These are phyloP conservation scores for Blennius ocellaris DNA, from an alignment of 2,113 vertebrate species.

Conservation along the genomic window DNA sequence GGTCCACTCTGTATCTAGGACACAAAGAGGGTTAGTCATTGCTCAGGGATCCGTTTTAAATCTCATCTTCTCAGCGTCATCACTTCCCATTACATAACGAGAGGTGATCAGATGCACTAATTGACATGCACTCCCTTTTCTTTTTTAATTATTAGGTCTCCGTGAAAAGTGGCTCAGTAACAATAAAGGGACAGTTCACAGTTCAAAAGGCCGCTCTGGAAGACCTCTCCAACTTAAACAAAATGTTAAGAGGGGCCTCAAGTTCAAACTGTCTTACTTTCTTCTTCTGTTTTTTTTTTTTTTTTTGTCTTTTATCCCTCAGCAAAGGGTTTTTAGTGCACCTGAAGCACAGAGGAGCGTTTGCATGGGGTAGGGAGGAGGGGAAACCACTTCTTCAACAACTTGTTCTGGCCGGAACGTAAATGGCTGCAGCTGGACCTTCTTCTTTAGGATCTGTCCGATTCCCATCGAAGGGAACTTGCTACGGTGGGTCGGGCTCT, in stretches of 20 bases:
- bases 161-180: constrained; percentile 65
- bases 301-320: constrained; percentile 34
- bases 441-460: constrained; percentile 84
- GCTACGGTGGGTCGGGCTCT: constrained; percentile 81
- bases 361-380: constrained; percentile 84
- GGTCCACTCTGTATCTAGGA: constrained; percentile 56
- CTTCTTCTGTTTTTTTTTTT: not conserved
- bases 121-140: constrained; percentile 9
- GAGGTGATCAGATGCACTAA: constrained; percentile 9
- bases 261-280: constrained; percentile 52
- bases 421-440: constrained; percentile 77
- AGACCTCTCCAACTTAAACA: constrained; percentile 62
- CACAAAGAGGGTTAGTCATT: constrained; percentile 56
- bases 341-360: constrained; percentile 82
- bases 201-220: constrained; percentile 78
- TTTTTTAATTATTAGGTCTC: not conserved
- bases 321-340: constrained; percentile 85
- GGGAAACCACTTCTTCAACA: constrained; percentile 78
- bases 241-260: constrained; percentile 49
- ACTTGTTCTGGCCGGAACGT: constrained; percentile 77
- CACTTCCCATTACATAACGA: constrained; percentile 52
- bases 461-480: constrained; percentile 85
- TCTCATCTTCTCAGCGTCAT: constrained; percentile 65
- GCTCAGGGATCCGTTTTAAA: constrained; percentile 53
- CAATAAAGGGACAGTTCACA: constrained; percentile 70